Evolutionary conservation across 2,888 invertebrate species (phyloP).

Genomic region (Rotaria socialis): DNA sequence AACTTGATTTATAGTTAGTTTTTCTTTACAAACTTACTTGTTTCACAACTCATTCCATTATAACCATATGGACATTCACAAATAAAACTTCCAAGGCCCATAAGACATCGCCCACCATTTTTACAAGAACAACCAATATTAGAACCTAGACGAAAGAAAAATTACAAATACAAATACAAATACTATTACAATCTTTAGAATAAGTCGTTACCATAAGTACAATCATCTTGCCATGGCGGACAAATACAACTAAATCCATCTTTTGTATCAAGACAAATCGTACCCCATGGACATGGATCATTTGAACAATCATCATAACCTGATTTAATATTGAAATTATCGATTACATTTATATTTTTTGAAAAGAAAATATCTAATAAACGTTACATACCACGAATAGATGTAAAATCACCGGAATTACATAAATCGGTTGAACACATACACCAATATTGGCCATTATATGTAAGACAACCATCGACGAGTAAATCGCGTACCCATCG

Average conservation of each 20-base stretch:
- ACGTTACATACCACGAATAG: conserved; percentile 36
- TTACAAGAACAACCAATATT: conserved; percentile 42
- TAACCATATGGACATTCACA: conserved; percentile 41
- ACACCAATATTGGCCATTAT: conserved; percentile 44
- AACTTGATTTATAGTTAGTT: too few relatives aligned
- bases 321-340: neutral
- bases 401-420: conserved; percentile 43
- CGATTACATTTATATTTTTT: too few relatives aligned
- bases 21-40: conserved; percentile 19
- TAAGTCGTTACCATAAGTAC: conserved; percentile 35
- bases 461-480: conserved; percentile 45
- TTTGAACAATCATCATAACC: conserved; percentile 43
- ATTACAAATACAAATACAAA: too few relatives aligned
- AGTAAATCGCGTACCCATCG: conserved; percentile 44
- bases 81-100: conserved; percentile 31
- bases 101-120: conserved; percentile 41
- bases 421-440: conserved; percentile 46
- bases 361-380: neutral
- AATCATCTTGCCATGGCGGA: conserved; percentile 43
- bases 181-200: too few relatives aligned
- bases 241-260: conserved; percentile 39
- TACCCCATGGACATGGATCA: conserved; percentile 44
- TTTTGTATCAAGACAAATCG: conserved; percentile 43
- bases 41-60: conserved; percentile 41
- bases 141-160: neutral